Evolutionary conservation across 2,113 vertebrate genomes (phyloP).

Genomic region (Atractosteus spatula): DNA sequence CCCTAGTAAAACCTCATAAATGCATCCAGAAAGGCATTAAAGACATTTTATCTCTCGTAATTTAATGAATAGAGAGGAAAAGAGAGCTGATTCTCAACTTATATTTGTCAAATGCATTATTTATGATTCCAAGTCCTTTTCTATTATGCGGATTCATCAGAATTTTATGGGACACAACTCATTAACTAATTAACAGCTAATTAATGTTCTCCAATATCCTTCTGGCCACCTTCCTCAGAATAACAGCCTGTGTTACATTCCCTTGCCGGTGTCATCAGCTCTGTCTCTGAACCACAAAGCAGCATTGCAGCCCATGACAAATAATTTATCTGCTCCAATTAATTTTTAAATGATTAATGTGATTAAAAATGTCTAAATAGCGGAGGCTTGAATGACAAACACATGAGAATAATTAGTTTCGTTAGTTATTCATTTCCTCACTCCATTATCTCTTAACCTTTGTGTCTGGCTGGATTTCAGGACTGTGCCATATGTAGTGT

Average conservation of each 20-base stretch:
- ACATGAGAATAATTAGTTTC: too few species aligned
- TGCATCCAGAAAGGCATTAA: too few species aligned
- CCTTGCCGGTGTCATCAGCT: not conserved
- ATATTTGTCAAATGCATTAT: too few species aligned
- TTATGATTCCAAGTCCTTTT: not conserved
- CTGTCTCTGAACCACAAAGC: constrained; percentile 15
- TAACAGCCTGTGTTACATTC: not conserved
- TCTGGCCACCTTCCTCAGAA: not conserved
- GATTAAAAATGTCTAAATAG: constrained; percentile 2
- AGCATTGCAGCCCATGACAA: not conserved
- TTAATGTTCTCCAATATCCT: too few species aligned
- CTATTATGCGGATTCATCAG: not conserved
- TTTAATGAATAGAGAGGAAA: too few species aligned
- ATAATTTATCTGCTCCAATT: constrained; percentile 16
- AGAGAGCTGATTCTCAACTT: not conserved
- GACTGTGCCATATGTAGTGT: too few species aligned
- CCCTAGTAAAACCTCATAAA: too few species aligned
- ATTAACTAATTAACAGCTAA: not conserved
- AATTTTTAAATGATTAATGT: constrained; percentile 1
- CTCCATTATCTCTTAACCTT: too few species aligned
- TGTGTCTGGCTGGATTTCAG: too few species aligned
- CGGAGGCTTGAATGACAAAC: not conserved
- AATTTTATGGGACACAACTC: not conserved
- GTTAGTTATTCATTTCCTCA: too few species aligned
- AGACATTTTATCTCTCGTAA: too few species aligned